Evolutionary conservation across 2,888 invertebrate species (phyloP), one percentile per base, ranked within the genome.

Genomic region (Noctua fimbriata): DNA sequence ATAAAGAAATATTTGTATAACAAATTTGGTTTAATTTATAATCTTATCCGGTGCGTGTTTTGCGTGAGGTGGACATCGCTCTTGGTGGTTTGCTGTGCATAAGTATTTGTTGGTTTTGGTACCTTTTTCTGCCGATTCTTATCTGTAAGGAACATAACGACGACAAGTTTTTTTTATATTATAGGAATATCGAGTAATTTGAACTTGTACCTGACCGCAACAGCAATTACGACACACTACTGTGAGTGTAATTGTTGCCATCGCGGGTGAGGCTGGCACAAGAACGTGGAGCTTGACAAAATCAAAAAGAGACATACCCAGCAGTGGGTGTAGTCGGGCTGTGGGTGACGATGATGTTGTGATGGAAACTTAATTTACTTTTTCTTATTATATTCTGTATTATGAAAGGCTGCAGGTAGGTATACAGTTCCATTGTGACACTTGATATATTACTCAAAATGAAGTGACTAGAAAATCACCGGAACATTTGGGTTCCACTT

Each of bases 1-100:
- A 83, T 87, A 87, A 81, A 84, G 66, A 82, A 79, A 84, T 86
- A 88, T 87, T 83, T 88, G 79, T 81, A 84, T 84, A 83, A 70
- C 74, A 72, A 82, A 80, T 73, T 82, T 78, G 47, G 55, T 89
- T 69, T 87, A 72, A 69, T 85, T 85, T 74, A 60, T 73, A 65
- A 70, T 73, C 49, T 76, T 73, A 81, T 81, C 73, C 84, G 76
- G 78, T 83, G 67, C 82, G 79, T 74, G 83, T 79, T 78, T 78
- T 76, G 52, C 80, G 85, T 60, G 76, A 18, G 66, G 52, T 72
- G 32, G 73, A 63, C 41, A 73, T 66, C 32, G 84, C 69, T 77
- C 88, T 87, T 77, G 84, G 69, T 73, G 84, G 70, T 78, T 84
- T 89, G 76, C 73, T 84, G 65, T 79, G 80, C 72, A 77, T 82